Evolutionary conservation across 2,113 vertebrate genomes (phyloP).

Genomic region (Myotis yumanensis): DNA sequence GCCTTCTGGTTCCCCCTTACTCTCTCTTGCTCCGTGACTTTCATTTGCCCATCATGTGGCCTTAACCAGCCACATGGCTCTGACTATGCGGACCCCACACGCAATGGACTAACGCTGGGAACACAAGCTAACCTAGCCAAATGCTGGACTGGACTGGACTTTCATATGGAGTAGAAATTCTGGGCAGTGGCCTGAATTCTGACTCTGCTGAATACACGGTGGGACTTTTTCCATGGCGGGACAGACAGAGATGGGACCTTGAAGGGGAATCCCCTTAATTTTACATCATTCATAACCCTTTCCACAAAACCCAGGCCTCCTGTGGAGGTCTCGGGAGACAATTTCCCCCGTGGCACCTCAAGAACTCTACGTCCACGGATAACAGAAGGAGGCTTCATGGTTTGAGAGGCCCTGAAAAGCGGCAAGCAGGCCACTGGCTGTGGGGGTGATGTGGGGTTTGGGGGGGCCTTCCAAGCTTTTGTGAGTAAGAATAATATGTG

Average conservation of each 20-base stretch:
- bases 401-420: conserved; percentile 59
- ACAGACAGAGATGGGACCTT: background rate
- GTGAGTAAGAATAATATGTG: conserved; percentile 22
- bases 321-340: background rate
- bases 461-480: conserved; percentile 65
- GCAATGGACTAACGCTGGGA: background rate
- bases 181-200: background rate
- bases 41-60: background rate
- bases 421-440: conserved; percentile 60
- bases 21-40: background rate
- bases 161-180: background rate
- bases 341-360: background rate
- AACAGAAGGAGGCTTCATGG: conserved; percentile 39
- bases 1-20: background rate
- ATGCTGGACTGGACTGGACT: background rate
- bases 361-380: background rate
- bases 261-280: background rate
- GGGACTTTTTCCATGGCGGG: too few species aligned
- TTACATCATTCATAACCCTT: background rate
- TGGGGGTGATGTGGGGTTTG: conserved; percentile 54
- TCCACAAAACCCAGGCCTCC: background rate
- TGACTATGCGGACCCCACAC: background rate
- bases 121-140: background rate
- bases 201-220: background rate
- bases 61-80: background rate